Conservation (phyloP, 2,888 invertebrate species). For the Drosophila bunnanda region DNA sequence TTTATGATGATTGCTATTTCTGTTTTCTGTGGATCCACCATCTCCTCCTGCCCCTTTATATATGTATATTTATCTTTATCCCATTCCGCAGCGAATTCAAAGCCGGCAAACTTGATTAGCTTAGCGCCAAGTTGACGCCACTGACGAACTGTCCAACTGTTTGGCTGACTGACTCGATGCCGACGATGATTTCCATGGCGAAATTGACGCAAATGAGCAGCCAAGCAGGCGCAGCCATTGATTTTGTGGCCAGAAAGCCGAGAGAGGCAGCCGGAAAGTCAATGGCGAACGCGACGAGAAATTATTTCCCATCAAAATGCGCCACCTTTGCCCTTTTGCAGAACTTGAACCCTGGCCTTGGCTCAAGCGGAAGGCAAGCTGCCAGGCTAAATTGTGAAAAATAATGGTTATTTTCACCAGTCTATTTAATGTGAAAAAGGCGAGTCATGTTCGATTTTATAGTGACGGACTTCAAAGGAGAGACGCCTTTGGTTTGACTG, state of each 20-base stretch:
- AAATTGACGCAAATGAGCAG: constrained; percentile 65
- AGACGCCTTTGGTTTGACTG: constrained; percentile 22
- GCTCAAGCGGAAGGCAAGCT: constrained; percentile 16
- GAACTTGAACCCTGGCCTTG: constrained; percentile 70
- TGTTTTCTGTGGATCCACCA: constrained; percentile 13
- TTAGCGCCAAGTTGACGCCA: constrained; percentile 55
- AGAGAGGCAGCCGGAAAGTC: constrained; percentile 29
- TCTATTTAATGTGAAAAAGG: constrained; percentile 36
- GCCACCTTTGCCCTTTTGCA: constrained; percentile 54
- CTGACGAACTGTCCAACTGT: constrained; percentile 36
- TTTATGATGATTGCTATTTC: constrained; percentile 75
- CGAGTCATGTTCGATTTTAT: constrained; percentile 57
- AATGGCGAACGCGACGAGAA: constrained; percentile 40
- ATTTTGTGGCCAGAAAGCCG: constrained; percentile 54
- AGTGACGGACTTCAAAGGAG: constrained; percentile 53
- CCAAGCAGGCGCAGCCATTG: constrained; percentile 60
- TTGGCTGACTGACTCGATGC: constrained; percentile 35
- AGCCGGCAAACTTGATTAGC: constrained; percentile 66
- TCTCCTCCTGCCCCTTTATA: background rate
- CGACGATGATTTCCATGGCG: constrained; percentile 59
- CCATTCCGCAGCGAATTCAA: constrained; percentile 14
- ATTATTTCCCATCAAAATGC: constrained; percentile 64
- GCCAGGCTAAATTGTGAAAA: constrained; percentile 46
- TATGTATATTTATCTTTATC: constrained; percentile 4
- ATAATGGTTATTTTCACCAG: constrained; percentile 47